These are phyloP conservation scores for Netelia inedita DNA, from an alignment of 2,888 invertebrate genomes.

Conservation along the genomic window DNA sequence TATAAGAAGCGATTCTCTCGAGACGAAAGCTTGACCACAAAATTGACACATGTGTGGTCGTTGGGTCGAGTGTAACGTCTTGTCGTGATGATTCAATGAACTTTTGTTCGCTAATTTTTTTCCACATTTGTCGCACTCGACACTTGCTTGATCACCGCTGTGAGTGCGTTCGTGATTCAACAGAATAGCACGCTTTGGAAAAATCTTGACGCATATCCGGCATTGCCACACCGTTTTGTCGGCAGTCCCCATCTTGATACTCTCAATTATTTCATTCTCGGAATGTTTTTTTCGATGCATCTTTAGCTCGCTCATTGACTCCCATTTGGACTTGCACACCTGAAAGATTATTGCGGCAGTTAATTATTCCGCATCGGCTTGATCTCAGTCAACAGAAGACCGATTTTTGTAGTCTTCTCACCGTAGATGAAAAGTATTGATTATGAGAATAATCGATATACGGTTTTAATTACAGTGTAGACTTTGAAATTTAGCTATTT, in stretches of 20 bases:
- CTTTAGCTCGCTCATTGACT: slow-evolving; percentile 80
- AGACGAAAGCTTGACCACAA: slow-evolving; percentile 84
- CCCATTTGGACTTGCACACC: slow-evolving; percentile 78
- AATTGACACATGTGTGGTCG: slow-evolving; percentile 84
- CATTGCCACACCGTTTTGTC: slow-evolving; percentile 77
- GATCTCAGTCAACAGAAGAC: neutral
- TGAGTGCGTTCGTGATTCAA: slow-evolving; percentile 78
- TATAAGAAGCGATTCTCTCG: slow-evolving; percentile 83
- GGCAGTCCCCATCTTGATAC: slow-evolving; percentile 72
- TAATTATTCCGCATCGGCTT: neutral
- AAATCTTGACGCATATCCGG: slow-evolving; percentile 76
- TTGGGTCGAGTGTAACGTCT: slow-evolving; percentile 84
- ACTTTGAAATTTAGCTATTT: neutral
- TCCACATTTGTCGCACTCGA: slow-evolving; percentile 78
- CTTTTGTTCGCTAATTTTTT: slow-evolving; percentile 79
- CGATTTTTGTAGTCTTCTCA: neutral
- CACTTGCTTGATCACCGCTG: slow-evolving; percentile 69
- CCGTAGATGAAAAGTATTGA: neutral
- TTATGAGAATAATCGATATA: too few relatives aligned
- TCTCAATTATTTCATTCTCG: slow-evolving; percentile 76
- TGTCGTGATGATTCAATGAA: slow-evolving; percentile 83
- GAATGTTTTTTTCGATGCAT: slow-evolving; percentile 79
- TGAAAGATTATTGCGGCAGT: slow-evolving; percentile 53
- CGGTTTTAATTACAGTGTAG: neutral
- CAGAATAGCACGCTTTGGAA: slow-evolving; percentile 76